Conservation (phyloP, 2,888 invertebrate species). For the Heliconius ismenius region DNA sequence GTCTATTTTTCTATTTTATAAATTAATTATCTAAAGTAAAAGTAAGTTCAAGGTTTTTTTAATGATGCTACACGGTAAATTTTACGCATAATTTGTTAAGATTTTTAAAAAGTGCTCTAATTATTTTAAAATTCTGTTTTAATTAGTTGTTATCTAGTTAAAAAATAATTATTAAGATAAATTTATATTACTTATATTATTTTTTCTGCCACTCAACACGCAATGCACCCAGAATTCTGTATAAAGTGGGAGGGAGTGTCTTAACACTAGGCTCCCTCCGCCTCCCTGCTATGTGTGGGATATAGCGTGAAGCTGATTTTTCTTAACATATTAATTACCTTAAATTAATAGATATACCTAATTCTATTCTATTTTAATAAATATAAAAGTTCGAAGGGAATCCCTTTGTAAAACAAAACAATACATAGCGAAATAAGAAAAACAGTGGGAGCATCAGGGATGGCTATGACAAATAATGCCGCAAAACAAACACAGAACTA, state of each 20-base stretch:
- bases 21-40: too few relatives aligned
- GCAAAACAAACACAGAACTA: conserved; percentile 39
- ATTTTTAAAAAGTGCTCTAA: too few relatives aligned
- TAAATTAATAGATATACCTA: neutral
- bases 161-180: too few relatives aligned
- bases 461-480: conserved; percentile 60
- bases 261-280: neutral
- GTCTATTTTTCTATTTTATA: neutral
- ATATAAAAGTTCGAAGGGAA: conserved; percentile 35
- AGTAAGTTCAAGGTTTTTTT: too few relatives aligned
- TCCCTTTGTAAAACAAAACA: conserved; percentile 57
- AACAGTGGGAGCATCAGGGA: conserved; percentile 49
- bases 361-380: neutral
- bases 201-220: neutral
- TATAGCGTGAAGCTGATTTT: neutral
- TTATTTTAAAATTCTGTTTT: too few relatives aligned
- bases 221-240: neutral
- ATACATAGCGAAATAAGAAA: conserved; percentile 34
- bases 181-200: too few relatives aligned
- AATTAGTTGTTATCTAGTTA: too few relatives aligned
- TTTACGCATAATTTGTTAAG: too few relatives aligned
- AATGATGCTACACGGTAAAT: too few relatives aligned
- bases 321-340: neutral
- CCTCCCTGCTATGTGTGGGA: neutral
- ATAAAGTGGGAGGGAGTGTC: neutral